A percentile compares a stretch with the other conserved stretches of the same genome.
Conservation (phyloP, 2,888 invertebrate species). For the Tromatobia lineatoria region DNA sequence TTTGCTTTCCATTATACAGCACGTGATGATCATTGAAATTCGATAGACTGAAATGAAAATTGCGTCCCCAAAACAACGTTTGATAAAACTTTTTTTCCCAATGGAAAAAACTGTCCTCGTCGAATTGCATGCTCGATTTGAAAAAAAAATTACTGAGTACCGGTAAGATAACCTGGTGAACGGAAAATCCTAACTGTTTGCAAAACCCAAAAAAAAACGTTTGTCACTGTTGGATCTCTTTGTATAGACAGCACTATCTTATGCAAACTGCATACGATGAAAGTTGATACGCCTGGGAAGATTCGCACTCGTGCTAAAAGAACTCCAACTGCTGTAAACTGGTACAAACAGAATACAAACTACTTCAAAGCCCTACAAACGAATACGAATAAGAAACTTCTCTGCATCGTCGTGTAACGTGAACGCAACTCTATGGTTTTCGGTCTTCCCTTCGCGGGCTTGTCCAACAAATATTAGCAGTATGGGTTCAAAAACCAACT, state of each 20-base stretch:
- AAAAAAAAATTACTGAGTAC: too few relatives aligned
- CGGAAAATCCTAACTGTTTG: neutral
- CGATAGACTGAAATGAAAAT: too few relatives aligned
- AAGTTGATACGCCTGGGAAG: neutral
- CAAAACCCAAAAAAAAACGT: neutral
- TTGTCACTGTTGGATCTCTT: neutral
- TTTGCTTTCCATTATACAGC: neutral
- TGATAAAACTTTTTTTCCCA: too few relatives aligned
- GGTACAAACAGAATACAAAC: neutral
- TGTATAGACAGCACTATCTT: neutral
- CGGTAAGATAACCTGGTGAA: too few relatives aligned
- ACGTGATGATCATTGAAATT: neutral
- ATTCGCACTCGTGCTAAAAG: neutral
- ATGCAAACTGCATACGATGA: neutral
- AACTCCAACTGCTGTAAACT: neutral
- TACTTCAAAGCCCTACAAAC: neutral
- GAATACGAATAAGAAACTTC: constrained; percentile 2
- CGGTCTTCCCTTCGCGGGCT: neutral
- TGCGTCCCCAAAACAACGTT: too few relatives aligned
- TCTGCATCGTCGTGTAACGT: neutral
- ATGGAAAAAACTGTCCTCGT: too few relatives aligned
- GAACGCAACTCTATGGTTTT: neutral
- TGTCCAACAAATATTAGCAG: too few relatives aligned
- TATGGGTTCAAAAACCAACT: too few relatives aligned
- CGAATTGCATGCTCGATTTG: too few relatives aligned